phyloP scores from a whole-genome alignment of 1,140 invertebrate species.

The Sinonovacula constricta region DNA sequence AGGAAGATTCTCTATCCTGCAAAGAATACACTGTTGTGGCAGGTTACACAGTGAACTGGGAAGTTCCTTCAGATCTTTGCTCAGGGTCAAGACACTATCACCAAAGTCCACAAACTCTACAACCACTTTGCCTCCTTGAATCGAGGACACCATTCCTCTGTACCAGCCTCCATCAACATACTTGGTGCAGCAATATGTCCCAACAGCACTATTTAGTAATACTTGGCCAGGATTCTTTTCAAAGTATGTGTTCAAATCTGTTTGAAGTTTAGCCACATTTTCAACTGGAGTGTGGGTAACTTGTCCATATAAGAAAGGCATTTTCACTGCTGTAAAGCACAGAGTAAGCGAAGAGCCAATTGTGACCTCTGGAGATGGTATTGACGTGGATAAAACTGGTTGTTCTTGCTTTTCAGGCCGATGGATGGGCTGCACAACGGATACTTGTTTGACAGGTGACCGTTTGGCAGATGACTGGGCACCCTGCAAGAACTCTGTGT shows the following conservation, averaged over 20 bases:
- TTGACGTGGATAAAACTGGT: background rate
- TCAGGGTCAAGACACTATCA: constrained; percentile 34
- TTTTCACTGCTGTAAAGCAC: constrained; percentile 57
- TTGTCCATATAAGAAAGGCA: constrained; percentile 55
- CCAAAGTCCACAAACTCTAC: constrained; percentile 90
- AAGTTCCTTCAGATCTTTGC: constrained; percentile 45
- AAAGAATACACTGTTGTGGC: constrained; percentile 60
- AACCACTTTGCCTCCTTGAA: constrained; percentile 80
- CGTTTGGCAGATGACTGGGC: background rate
- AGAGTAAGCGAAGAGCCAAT: constrained; percentile 42
- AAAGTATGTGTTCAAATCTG: constrained; percentile 49
- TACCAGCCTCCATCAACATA: constrained; percentile 89
- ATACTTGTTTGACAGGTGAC: background rate
- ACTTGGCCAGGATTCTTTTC: constrained; percentile 29
- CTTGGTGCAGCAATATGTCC: constrained; percentile 80
- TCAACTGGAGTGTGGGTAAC: constrained; percentile 51
- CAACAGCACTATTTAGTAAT: constrained; percentile 27
- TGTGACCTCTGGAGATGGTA: constrained; percentile 43
- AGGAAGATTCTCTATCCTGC: constrained; percentile 47
- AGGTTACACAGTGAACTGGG: constrained; percentile 30
- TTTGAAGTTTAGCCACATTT: constrained; percentile 51
- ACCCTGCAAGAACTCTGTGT: constrained; percentile 49
- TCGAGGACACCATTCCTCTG: constrained; percentile 84
- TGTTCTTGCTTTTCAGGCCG: background rate
- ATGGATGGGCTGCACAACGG: background rate